These are phyloP conservation scores for Pasiphila rectangulata DNA, from an alignment of 2,888 invertebrate genomes.

Conservation along the genomic window DNA sequence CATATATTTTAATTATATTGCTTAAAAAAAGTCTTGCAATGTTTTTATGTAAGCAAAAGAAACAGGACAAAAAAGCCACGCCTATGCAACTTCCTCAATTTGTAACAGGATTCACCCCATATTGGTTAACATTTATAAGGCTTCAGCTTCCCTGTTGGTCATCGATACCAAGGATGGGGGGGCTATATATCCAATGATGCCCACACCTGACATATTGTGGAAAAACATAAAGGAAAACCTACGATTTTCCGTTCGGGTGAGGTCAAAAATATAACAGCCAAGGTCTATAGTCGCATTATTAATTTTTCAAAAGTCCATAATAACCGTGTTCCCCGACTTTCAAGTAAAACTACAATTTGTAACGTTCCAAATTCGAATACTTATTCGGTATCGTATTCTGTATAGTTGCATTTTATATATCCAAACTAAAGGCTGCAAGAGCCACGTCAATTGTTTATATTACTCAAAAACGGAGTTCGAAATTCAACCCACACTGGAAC, in stretches of 20 bases:
- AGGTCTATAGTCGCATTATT: background rate
- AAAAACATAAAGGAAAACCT: background rate
- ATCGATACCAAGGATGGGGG: slow-evolving; percentile 65
- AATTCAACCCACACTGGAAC: slow-evolving; percentile 24
- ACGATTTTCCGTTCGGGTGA: background rate
- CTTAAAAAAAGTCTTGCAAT: too few relatives aligned
- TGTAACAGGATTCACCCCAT: slow-evolving; percentile 68
- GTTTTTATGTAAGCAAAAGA: background rate
- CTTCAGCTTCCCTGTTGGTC: slow-evolving; percentile 74
- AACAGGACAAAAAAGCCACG: background rate
- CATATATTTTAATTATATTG: too few relatives aligned
- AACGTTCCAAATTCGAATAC: too few relatives aligned
- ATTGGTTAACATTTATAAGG: slow-evolving; percentile 59
- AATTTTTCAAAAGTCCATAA: background rate
- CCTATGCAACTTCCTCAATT: slow-evolving; percentile 38
- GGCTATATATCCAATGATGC: slow-evolving; percentile 42
- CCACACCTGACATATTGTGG: slow-evolving; percentile 32
- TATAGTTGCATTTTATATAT: too few relatives aligned
- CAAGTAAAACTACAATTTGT: too few relatives aligned
- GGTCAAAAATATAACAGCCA: background rate
- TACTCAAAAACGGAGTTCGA: background rate
- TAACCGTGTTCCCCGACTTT: background rate
- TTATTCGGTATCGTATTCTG: too few relatives aligned
- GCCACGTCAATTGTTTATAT: background rate
- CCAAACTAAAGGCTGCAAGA: too few relatives aligned